Evolutionary conservation across 92 coral and sea anemone species (phyloP), one percentile per base, ranked within the genome.

Genomic region (Pocillopora grandis): DNA sequence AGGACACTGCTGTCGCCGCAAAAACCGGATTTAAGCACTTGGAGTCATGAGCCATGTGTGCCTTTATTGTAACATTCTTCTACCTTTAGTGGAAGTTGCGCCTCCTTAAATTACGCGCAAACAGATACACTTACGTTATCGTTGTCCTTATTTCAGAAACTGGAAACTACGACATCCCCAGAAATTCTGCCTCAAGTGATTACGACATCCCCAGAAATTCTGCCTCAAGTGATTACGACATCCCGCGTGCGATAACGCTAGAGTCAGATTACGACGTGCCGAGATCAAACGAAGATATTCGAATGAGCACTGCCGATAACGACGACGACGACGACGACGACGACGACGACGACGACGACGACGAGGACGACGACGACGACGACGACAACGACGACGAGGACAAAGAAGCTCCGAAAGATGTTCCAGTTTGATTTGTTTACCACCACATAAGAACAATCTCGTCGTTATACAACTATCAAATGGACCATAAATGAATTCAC

Each of bases 161-260:
- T 27, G 92, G 90, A 61, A 92, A 94, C 62, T 94, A n/a, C n/a
- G n/a, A n/a, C n/a, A n/a, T n/a, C n/a, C n/a, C n/a, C n/a, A n/a
- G n/a, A n/a, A n/a, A n/a, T n/a, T n/a, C n/a, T n/a, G n/a, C n/a
- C n/a, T n/a, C n/a, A n/a, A n/a, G n/a, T n/a, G n/a, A n/a, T n/a
- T n/a, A 94, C 77, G 98, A 94, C 69, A 63, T 94, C 48, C 98
- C 98, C 56, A 89, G 69, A 70, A 79, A 87, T 10, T 55, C 90
- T 21, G 13, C 66, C 11, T 62, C 80, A 2, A 86, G 86, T 58
- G 76, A 82, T 76, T 91, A 93, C 84, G 97, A 93, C 76, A 80
- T 86, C 48, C 95, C 95, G 2, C 82, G 82, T 9, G 42, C 79
- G 58, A n/a, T 33, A 17, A 20, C 74, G 5, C 87, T 76, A 15